phyloP scores from a whole-genome alignment of 2,888 invertebrate genomes.

The Agrotis puta region DNA sequence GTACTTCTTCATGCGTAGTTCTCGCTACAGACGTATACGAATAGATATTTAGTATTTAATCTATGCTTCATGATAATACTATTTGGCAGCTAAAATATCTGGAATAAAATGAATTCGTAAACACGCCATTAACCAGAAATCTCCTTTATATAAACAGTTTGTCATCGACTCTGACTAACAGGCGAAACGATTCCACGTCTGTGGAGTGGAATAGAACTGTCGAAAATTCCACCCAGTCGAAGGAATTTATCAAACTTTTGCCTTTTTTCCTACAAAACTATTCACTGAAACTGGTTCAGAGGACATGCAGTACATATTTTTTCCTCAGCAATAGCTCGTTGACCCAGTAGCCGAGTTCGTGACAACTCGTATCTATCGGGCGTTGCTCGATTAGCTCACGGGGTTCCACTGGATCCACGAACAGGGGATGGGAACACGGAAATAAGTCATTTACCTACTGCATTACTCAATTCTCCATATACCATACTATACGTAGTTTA shows the following conservation, averaged over 20 bases:
- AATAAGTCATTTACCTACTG: constrained; percentile 53
- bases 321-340: constrained; percentile 76
- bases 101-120: constrained; percentile 24
- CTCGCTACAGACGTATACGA: neutral
- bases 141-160: constrained; percentile 30
- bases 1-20: neutral
- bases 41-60: constrained; percentile 1
- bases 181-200: constrained; percentile 8
- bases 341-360: constrained; percentile 87
- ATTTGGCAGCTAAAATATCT: constrained; percentile 34
- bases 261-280: constrained; percentile 43
- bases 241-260: constrained; percentile 18
- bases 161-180: constrained; percentile 12
- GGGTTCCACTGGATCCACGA: constrained; percentile 53
- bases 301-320: constrained; percentile 60
- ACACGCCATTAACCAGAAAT: constrained; percentile 31
- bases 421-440: constrained; percentile 64
- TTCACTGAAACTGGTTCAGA: constrained; percentile 43
- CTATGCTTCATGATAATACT: constrained; percentile 17
- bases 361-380: constrained; percentile 79
- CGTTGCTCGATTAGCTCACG: constrained; percentile 65
- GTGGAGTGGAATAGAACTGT: neutral
- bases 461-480: constrained; percentile 41
- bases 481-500: constrained; percentile 16
- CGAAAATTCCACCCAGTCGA: constrained; percentile 4